Evolutionary conservation across 2,888 invertebrate species (phyloP), one percentile per base, ranked within the genome.

Genomic region (Papilio gigon): DNA sequence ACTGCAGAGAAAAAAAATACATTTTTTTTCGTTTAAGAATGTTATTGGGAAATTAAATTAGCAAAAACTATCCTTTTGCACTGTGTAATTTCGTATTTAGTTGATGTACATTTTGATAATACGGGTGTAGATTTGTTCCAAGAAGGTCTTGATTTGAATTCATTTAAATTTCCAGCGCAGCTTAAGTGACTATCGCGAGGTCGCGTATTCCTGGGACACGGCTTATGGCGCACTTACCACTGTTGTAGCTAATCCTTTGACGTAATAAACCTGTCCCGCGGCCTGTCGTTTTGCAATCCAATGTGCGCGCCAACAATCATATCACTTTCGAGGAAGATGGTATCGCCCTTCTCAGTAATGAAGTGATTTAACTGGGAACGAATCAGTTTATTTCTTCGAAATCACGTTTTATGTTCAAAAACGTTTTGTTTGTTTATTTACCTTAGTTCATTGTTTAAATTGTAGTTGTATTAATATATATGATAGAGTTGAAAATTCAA

Each of bases 221-320:
- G 68, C 58, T 68, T 64, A 63, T 37, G 37, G 59, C 37, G 33
- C 25, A 60, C 68, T 68, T 60, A 68, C 44, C 58, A 44, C 63
- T 59, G 58, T 59, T 59, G 59, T 40, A 47, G 47, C 17, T 64
- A 68, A 65, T 65, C 65, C 53, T 65, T 68, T 50, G 53, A 65
- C 47, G 60, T 64, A 68, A 68, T 68, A 68, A 65, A 68, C 53
- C 44, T 25, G 59, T 56, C 35, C 22, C 17, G n/a, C 9, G 17
- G 14, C 42, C 56, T 33, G 40, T 50, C 17, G 44, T 42, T 65
- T 58, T 42, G 58, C 22, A 58, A 65, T 22, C 44, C n/a, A 66
- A 35, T 59, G 58, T 58, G 30, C 58, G 25, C 20, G 9, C 50
- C 50, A n/a, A n/a, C n/a, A 66, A 27, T 33, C 53, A 64, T 64